A percentile compares a stretch with the other conserved stretches of the same genome.
phyloP scores from a whole-genome alignment of 2,797 vertebrate genomes.

The Ficedula albicollis region DNA sequence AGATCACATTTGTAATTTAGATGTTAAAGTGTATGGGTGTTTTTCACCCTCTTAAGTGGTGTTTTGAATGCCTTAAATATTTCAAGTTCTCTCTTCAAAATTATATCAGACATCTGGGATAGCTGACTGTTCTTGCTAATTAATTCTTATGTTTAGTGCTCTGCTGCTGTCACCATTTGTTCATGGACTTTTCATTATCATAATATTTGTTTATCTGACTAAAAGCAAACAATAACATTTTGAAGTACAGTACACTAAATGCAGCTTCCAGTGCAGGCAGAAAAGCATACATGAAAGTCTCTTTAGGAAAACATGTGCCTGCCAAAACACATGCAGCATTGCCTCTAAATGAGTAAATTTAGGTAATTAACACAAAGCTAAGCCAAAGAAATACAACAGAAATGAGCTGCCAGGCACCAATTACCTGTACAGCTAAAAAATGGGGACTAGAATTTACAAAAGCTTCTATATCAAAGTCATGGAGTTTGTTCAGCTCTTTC shows the following conservation, averaged over 20 bases:
- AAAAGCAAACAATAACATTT: constrained; percentile 70
- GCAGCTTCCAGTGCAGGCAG: constrained; percentile 18
- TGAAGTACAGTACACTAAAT: constrained; percentile 46
- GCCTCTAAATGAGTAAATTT: constrained; percentile 27
- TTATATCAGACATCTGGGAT: constrained; percentile 69
- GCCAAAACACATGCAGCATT: constrained; percentile 28
- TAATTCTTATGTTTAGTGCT: constrained; percentile 71
- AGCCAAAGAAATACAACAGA: constrained; percentile 35
- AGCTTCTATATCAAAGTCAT: not conserved
- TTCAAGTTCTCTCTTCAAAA: constrained; percentile 67
- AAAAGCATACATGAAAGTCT: constrained; percentile 38
- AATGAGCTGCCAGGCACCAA: constrained; percentile 35
- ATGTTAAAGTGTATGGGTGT: not conserved
- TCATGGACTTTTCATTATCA: constrained; percentile 67
- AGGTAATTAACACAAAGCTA: constrained; percentile 46
- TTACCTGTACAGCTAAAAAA: constrained; percentile 35
- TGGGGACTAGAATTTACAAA: not conserved
- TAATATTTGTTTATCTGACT: constrained; percentile 74
- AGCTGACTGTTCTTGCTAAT: constrained; percentile 61
- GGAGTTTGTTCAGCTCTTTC: not conserved
- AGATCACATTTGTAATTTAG: constrained; percentile 11
- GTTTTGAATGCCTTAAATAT: constrained; percentile 58
- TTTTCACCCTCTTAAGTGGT: constrained; percentile 6
- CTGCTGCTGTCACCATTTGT: constrained; percentile 67
- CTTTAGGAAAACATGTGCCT: constrained; percentile 2